Base-by-base conservation (phyloP, 2,888 invertebrate genomes). In the Catocala fraxini region DNA sequence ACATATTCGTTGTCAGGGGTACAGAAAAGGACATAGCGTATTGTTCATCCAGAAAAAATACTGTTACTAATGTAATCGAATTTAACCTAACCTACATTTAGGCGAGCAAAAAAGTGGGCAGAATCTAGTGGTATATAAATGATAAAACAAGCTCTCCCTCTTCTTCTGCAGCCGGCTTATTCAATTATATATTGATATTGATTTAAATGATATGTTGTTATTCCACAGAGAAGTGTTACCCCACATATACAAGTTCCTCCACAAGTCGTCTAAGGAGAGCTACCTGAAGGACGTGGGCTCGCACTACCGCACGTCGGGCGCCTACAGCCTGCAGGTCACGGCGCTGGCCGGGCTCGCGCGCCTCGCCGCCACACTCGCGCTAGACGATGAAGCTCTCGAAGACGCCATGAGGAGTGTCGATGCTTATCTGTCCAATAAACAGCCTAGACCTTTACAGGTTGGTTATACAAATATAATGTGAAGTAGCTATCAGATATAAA, bases 361-460 rank as follows among this genome's bases (percentile, higher is more conserved):
- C 48, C 83, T 96, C 0, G 89, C 92, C 4, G 81, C 78, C 0
- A 81, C 95, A 75, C 85, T 96, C 65, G 87, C 86, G 59, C 80
- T 96, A 9, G 83, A 85, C 0, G 95, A 93, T 55, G 82, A 82
- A 1, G 77, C 87, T 25, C 80, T 95, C 35, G 83, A 87, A 64
- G 81, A 84, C 0, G 85, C 95, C 13, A 88, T 96, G 82, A 73
- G 73, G 3, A 85, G 89, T 7, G 90, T 92, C 10, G 83, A 92
- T 12, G 77, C 86, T 0, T 97, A 97, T 82, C 89, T 97, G 34
- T 95, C 94, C 65, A 87, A 88, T 59, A 92, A 94, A 61, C 97
- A 97, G 81, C 96, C 96, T 12, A 88, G 91, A 60, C 93, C 94
- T 3, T 87, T 97, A 65, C 96, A 96, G 94, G 97, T 96, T 80